Percentiles rank a stretch among this genome's conserved stretches.
phyloP scores from a whole-genome alignment of 1,140 invertebrate genomes.

The Andrena cerasifolii region DNA sequence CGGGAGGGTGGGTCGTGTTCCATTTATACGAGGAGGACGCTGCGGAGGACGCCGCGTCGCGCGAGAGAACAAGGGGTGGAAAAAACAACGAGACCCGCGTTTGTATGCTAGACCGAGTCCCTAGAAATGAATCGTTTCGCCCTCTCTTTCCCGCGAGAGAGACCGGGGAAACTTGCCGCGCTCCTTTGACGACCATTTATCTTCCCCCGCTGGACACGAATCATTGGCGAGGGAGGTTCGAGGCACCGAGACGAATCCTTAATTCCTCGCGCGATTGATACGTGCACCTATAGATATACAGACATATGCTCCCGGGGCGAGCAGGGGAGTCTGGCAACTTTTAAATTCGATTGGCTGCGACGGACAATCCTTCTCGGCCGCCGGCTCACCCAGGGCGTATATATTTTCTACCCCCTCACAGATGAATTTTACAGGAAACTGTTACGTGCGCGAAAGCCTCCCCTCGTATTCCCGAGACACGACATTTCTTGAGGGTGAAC shows the following conservation, averaged over 20 bases:
- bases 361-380: conserved; percentile 18
- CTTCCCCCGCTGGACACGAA: conserved; percentile 49
- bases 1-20: conserved; percentile 33
- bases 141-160: conserved; percentile 14
- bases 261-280: conserved; percentile 42
- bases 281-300: too few species aligned
- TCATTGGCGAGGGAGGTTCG: conserved; percentile 47
- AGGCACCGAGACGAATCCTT: conserved; percentile 43
- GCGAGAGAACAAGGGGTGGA: neutral
- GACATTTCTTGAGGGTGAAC: conserved; percentile 24
- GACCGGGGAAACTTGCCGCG: conserved; percentile 35
- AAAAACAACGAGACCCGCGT: conserved; percentile 10
- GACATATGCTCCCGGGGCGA: neutral
- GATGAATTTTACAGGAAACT: conserved; percentile 39
- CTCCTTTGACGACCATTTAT: conserved; percentile 63
- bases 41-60: conserved; percentile 37
- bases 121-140: conserved; percentile 63
- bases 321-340: neutral
- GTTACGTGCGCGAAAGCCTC: conserved; percentile 25
- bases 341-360: conserved; percentile 25
- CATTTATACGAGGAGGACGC: conserved; percentile 56
- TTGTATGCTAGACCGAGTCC: conserved; percentile 38
- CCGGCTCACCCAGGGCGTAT: neutral
- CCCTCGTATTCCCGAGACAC: conserved; percentile 5
- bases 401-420: neutral